phyloP scores from a whole-genome alignment of 2,888 invertebrate genomes.

The Caenorhabditis sp. region DNA sequence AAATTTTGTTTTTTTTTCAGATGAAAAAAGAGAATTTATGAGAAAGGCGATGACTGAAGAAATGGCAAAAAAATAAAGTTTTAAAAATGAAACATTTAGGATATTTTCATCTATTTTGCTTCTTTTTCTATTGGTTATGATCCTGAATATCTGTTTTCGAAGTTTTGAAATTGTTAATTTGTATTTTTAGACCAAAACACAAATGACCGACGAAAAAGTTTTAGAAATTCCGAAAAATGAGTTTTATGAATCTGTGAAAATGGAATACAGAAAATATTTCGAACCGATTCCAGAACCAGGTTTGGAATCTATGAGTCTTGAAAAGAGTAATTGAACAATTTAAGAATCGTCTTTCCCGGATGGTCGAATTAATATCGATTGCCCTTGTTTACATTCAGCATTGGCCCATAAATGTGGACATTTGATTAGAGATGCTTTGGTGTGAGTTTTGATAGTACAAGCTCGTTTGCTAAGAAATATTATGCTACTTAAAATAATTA shows the following conservation, averaged over 20 bases:
- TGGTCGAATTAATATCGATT: constrained; percentile 42
- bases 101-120: too few species aligned
- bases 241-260: constrained; percentile 22
- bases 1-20: constrained; percentile 32
- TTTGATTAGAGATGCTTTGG: constrained; percentile 41
- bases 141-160: neutral
- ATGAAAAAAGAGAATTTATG: constrained; percentile 44
- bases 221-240: constrained; percentile 15
- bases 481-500: too few species aligned
- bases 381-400: constrained; percentile 45
- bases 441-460: constrained; percentile 16
- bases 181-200: constrained; percentile 1
- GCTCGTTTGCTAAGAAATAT: too few species aligned
- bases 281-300: constrained; percentile 31
- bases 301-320: neutral
- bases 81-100: neutral
- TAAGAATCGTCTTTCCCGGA: constrained; percentile 44
- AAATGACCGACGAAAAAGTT: constrained; percentile 31
- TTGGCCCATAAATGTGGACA: constrained; percentile 45
- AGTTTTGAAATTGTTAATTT: constrained; percentile 6
- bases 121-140: neutral
- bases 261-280: constrained; percentile 23
- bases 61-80: constrained; percentile 15
- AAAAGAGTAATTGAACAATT: neutral
- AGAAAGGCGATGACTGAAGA: constrained; percentile 32